phyloP scores from a whole-genome alignment of 2,113 vertebrate genomes.

The Morone saxatilis region DNA sequence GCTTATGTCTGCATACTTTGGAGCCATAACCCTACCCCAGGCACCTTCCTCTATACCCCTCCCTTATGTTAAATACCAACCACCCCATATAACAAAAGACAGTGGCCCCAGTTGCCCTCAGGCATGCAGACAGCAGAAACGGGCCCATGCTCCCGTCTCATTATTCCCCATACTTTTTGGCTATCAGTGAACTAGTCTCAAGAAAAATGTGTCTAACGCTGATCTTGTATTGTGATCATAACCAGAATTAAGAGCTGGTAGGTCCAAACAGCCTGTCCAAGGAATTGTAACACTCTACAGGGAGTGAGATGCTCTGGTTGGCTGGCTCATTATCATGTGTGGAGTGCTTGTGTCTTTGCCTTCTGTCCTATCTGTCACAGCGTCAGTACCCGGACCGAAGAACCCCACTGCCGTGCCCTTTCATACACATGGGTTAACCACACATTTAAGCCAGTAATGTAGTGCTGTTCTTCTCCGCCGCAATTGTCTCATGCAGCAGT shows the following conservation, averaged over 20 bases:
- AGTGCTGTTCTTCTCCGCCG: background rate
- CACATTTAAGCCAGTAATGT: background rate
- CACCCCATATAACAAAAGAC: conserved; percentile 60
- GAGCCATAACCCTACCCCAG: conserved; percentile 59
- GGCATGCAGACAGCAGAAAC: conserved; percentile 47
- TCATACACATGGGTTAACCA: background rate
- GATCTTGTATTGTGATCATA: conserved; percentile 34
- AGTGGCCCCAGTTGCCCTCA: conserved; percentile 38
- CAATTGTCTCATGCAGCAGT: conserved; percentile 25
- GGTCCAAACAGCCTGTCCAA: conserved; percentile 58
- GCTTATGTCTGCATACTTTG: conserved; percentile 59
- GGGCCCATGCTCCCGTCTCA: conserved; percentile 16
- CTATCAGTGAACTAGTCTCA: conserved; percentile 27
- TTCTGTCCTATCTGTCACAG: conserved; percentile 69
- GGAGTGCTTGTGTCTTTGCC: conserved; percentile 61
- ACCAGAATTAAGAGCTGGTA: conserved; percentile 55
- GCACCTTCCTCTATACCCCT: conserved; percentile 31
- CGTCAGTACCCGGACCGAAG: conserved; percentile 3
- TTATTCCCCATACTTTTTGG: conserved; percentile 36
- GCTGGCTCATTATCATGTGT: conserved; percentile 54
- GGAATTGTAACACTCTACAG: conserved; percentile 57
- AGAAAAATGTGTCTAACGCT: conserved; percentile 31
- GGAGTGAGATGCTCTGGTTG: conserved; percentile 60
- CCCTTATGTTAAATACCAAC: conserved; percentile 43
- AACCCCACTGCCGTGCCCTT: background rate